These are phyloP conservation scores for Egretta garzetta DNA, from an alignment of 2,113 vertebrate genomes.

Conservation along the genomic window DNA sequence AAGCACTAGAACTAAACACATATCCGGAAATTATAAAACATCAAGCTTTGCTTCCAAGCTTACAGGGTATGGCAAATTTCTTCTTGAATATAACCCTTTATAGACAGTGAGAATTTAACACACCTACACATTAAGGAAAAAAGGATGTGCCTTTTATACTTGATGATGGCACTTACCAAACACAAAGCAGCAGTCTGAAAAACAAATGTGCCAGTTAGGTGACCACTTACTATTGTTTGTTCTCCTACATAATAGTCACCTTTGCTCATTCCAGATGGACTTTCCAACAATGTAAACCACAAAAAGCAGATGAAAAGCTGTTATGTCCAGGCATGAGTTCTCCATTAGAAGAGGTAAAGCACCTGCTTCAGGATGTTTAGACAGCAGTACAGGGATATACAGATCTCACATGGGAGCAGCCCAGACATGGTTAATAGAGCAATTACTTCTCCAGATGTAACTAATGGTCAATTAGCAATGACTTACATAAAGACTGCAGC, in stretches of 20 bases:
- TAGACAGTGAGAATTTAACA: neutral
- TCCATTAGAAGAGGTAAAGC: slow-evolving; percentile 15
- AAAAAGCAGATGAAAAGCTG: neutral
- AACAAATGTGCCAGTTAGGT: neutral
- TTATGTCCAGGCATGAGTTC: neutral
- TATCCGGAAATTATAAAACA: neutral
- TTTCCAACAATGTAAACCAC: neutral
- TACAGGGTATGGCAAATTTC: neutral
- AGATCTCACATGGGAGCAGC: neutral
- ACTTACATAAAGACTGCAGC: neutral
- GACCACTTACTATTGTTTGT: neutral
- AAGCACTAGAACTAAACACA: neutral
- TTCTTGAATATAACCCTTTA: neutral
- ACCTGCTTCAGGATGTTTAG: slow-evolving; percentile 13
- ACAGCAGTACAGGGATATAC: neutral
- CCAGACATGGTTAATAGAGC: neutral
- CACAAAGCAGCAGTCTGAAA: neutral
- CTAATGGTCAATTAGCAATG: slow-evolving; percentile 27
- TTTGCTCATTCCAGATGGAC: neutral
- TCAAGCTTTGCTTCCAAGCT: neutral
- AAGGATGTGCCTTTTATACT: neutral
- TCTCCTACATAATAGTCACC: neutral
- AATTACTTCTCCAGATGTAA: slow-evolving; percentile 52
- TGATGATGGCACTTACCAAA: neutral
- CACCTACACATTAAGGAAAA: neutral